Evolutionary conservation across 2,113 vertebrate species (phyloP).

Genomic region (Hemiscyllium ocellatum): DNA sequence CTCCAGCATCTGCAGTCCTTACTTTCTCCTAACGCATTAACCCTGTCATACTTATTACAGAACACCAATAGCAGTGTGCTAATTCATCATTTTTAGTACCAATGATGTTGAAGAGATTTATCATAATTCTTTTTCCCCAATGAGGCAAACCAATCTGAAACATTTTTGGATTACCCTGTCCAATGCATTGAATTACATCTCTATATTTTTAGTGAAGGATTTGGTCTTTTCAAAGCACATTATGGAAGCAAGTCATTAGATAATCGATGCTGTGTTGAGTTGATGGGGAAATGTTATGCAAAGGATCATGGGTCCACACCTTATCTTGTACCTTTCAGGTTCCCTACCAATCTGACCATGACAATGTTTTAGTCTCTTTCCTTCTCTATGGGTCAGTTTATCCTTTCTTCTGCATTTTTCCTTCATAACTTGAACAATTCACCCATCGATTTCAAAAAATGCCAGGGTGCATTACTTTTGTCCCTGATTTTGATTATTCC

Average conservation of each 20-base stretch:
- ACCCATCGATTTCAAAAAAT: too few species aligned
- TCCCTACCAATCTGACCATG: too few species aligned
- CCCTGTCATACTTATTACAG: neutral
- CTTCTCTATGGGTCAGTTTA: neutral
- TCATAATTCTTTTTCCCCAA: neutral
- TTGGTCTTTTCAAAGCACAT: neutral
- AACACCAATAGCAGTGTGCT: neutral
- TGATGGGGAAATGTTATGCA: neutral
- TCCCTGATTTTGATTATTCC: too few species aligned
- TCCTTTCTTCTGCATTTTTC: neutral
- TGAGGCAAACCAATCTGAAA: neutral
- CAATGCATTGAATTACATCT: neutral
- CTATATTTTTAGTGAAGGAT: neutral
- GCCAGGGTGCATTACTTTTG: too few species aligned
- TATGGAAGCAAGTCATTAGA: neutral
- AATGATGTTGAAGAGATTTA: neutral
- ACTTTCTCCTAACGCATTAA: too few species aligned
- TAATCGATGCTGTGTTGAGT: neutral
- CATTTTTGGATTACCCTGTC: neutral
- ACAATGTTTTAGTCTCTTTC: too few species aligned
- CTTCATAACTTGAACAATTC: too few species aligned
- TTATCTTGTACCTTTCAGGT: neutral
- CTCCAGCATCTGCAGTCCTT: too few species aligned
- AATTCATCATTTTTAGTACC: neutral
- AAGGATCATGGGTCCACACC: neutral